Conservation (phyloP, 2,113 vertebrate species). For the Caracal caracal region DNA sequence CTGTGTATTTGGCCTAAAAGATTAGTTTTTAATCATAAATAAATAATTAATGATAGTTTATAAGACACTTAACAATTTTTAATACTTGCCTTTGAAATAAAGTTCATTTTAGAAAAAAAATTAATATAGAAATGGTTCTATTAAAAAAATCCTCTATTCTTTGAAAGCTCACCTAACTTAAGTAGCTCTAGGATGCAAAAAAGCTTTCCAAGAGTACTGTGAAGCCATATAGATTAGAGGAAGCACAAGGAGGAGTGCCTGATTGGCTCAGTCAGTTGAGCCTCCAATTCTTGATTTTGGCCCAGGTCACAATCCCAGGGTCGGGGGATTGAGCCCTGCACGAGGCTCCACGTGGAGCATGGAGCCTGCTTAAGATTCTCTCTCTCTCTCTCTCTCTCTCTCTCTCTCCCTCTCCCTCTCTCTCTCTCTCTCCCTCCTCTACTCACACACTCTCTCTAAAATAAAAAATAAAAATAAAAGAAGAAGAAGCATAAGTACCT, state of each 20-base stretch:
- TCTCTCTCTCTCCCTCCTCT: no score
- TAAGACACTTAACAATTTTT: neutral
- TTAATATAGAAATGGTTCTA: neutral
- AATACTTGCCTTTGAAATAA: neutral
- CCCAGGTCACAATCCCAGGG: no score
- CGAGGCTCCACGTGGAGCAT: no score
- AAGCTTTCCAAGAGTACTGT: neutral
- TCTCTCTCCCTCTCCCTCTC: no score
- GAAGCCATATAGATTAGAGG: neutral
- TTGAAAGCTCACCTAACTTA: neutral
- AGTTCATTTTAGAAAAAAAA: constrained; percentile 21
- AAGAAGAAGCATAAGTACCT: neutral
- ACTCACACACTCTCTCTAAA: no score
- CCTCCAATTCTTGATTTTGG: no score
- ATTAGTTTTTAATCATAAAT: neutral
- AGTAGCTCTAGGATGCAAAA: neutral
- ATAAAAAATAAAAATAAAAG: no score
- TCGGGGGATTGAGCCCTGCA: no score
- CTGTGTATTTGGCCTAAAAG: neutral
- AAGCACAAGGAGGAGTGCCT: neutral
- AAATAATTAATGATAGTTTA: neutral
- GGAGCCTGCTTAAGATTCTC: no score
- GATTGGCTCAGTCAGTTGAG: no score
- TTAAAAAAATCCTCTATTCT: neutral
- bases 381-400: no score